Conservation (phyloP, 2,797 vertebrate genomes). For the Erpetoichthys calabaricus region DNA sequence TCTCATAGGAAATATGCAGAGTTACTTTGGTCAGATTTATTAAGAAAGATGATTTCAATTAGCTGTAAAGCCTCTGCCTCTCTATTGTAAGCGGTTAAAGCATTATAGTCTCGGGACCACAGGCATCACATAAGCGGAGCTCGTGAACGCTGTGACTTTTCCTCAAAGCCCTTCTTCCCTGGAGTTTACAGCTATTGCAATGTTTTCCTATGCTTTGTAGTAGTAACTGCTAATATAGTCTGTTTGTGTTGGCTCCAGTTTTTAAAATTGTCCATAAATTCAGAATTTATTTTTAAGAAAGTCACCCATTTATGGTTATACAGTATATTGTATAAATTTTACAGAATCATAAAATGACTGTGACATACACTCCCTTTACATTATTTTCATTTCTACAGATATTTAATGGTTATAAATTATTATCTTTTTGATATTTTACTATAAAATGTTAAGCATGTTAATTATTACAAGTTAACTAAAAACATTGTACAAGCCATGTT, state of each 20-base stretch:
- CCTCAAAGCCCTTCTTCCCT: neutral
- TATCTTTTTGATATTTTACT: too few species aligned
- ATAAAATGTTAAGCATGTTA: too few species aligned
- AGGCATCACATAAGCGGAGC: slow-evolving; percentile 3
- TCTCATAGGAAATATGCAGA: slow-evolving; percentile 8
- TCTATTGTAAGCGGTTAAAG: slow-evolving; percentile 4
- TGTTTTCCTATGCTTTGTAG: slow-evolving; percentile 1
- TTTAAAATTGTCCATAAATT: too few species aligned
- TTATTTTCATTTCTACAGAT: too few species aligned
- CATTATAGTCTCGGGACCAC: slow-evolving; percentile 3
- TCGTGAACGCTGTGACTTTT: slow-evolving; percentile 5
- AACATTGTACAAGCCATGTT: too few species aligned
- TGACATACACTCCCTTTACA: too few species aligned
- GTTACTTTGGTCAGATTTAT: slow-evolving; percentile 4
- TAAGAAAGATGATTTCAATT: slow-evolving; percentile 14
- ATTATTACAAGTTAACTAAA: too few species aligned
- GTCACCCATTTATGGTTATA: too few species aligned
- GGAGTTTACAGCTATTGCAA: slow-evolving; percentile 1
- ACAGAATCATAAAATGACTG: too few species aligned
- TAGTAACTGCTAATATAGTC: neutral
- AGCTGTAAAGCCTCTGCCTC: slow-evolving; percentile 2
- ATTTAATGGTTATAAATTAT: too few species aligned
- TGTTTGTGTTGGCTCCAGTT: slow-evolving; percentile 4
- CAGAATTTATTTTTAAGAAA: too few species aligned
- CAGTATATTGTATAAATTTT: too few species aligned